Evolutionary conservation across 1,140 invertebrate genomes (phyloP).

Genomic region (Sminthurides bifidus): DNA sequence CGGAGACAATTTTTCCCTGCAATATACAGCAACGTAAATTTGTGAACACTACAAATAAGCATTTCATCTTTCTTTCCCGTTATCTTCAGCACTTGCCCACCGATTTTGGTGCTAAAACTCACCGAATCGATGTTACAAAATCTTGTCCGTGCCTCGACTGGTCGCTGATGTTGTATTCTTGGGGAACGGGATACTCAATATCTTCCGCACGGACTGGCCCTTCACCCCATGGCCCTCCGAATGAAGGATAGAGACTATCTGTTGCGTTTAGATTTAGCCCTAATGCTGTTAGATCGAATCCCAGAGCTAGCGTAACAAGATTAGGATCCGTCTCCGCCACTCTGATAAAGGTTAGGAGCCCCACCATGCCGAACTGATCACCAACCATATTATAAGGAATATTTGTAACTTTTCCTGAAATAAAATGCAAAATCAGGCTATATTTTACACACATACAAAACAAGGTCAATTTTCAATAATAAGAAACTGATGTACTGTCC

Average conservation of each 20-base stretch:
- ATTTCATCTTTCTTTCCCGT: neutral
- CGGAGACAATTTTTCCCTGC: constrained; percentile 81
- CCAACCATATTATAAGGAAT: constrained; percentile 97
- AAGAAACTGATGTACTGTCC: too few species aligned
- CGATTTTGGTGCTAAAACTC: too few species aligned
- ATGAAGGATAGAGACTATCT: constrained; percentile 91
- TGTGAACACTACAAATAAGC: neutral
- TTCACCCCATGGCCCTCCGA: constrained; percentile 96
- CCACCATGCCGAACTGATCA: constrained; percentile 98
- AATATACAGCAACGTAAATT: constrained; percentile 4
- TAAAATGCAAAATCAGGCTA: constrained; percentile 12
- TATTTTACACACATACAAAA: too few species aligned
- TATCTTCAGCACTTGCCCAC: too few species aligned
- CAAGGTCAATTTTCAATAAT: too few species aligned
- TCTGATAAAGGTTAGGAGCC: constrained; percentile 90
- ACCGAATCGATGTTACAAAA: constrained; percentile 56
- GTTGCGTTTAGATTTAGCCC: constrained; percentile 96
- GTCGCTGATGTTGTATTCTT: constrained; percentile 91
- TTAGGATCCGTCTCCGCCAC: constrained; percentile 94
- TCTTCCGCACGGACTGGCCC: constrained; percentile 94
- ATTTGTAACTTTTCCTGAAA: constrained; percentile 80
- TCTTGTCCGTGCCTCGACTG: constrained; percentile 38
- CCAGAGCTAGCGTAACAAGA: constrained; percentile 85
- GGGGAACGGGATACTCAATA: constrained; percentile 96
- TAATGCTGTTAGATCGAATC: constrained; percentile 91